Evolutionary conservation across 2,888 invertebrate genomes (phyloP).

Genomic region (Tanaodytes sp.): DNA sequence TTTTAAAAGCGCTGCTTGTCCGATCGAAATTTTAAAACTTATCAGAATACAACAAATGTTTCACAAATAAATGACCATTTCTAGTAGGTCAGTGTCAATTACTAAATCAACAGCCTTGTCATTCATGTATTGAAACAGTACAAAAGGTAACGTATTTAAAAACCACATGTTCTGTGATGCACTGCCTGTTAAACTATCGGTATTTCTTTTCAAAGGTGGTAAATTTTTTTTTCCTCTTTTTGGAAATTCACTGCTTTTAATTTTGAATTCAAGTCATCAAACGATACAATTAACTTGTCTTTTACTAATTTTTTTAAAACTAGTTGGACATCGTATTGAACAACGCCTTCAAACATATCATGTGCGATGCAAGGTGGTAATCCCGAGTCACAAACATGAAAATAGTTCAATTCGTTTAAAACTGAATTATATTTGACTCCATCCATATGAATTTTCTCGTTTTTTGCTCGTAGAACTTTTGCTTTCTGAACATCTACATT

Average conservation of each 20-base stretch:
- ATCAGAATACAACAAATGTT: constrained; percentile 46
- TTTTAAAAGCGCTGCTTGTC: constrained; percentile 39
- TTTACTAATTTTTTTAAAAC: constrained; percentile 51
- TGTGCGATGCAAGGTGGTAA: constrained; percentile 61
- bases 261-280: constrained; percentile 8
- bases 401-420: constrained; percentile 57
- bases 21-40: constrained; percentile 42
- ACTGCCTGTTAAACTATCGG: constrained; percentile 35
- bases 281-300: constrained; percentile 20
- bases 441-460: constrained; percentile 22
- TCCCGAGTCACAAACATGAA: constrained; percentile 57
- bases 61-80: constrained; percentile 42
- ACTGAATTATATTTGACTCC: constrained; percentile 59
- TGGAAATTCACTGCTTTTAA: constrained; percentile 4
- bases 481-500: constrained; percentile 8
- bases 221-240: constrained; percentile 20
- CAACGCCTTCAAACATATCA: constrained; percentile 60
- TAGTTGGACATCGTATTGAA: constrained; percentile 56
- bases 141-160: constrained; percentile 40
- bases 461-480: constrained; percentile 12
- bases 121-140: constrained; percentile 30
- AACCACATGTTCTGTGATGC: constrained; percentile 49
- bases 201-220: constrained; percentile 14
- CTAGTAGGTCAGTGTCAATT: constrained; percentile 42
- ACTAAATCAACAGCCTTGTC: constrained; percentile 7